Evolutionary conservation across 2,113 vertebrate species (phyloP), one percentile per base, ranked within the genome.

Genomic region (Gorsachius goisagi): DNA sequence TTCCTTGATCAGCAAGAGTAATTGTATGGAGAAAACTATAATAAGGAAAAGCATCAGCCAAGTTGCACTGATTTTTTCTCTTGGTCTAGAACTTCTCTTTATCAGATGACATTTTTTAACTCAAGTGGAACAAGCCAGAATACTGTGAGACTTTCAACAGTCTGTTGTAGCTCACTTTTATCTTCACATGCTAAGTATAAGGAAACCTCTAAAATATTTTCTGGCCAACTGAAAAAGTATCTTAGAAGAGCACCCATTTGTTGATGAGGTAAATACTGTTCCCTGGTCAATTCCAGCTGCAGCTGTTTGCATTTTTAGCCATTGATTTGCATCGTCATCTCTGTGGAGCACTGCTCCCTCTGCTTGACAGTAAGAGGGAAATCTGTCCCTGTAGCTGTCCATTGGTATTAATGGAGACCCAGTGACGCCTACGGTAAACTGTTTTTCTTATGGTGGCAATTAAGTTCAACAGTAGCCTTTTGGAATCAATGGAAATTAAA

Each of bases 401-500:
- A 3, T 6, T 56, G 81, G 74, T 47, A 56, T 92, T 88, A 68
- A 45, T 86, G 83, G 82, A 64, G 52, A n/a, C 76, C 81, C 69
- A 5, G 1, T 71, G 78, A 94, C 2, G 41, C 71, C 93, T 56
- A 64, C 62, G 90, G 87, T 68, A 75, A 93, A 24, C 82, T 56
- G 88, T 4, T 90, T 88, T 80, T 93, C 66, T 93, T 71, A 64
- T 33, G 58, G 66, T 8, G 0, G 52, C 79, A 94, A 94, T 97
- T 96, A 92, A 92, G 35, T 84, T 67, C 60, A 44, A 87, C 13
- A 23, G 72, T 68, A 79, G 85, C 92, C 89, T 94, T 53, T 86
- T 92, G 89, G 85, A 92, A 97, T 97, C 96, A 81, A 95, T 97
- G 90, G 92, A 67, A 94, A 90, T 71, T 50, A 95, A 94, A 96